Evolutionary conservation across 1,140 invertebrate species (phyloP), one percentile per base, ranked within the genome.

Genomic region (Hycleus phaleratus): DNA sequence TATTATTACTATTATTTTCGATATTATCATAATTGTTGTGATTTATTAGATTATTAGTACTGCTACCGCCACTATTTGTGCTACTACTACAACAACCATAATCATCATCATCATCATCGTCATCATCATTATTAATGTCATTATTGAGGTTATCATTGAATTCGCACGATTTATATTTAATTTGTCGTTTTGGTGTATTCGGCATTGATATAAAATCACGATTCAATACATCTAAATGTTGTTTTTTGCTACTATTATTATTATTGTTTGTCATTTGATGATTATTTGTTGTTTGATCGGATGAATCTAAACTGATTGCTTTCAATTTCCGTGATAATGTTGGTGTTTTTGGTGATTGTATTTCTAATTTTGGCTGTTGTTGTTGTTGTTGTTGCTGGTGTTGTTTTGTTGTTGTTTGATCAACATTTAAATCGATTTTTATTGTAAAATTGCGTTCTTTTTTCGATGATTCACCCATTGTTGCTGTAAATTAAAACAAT

Each of bases 301-400:
- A 46, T 74, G 70, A 72, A 63, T 74, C 73, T 38, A 74, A 58
- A 55, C 71, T 73, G n/a, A 72, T 69, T 10, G 73, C 73, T 60
- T 74, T 74, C 32, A 73, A 54, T 66, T 73, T 73, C 24, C 71
- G 59, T 2, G 70, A 73, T 12, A 74, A 58, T 1, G 73, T 73
- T 38, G 73, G 72, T 12, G 72, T 74, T 62, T 74, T 73, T 6
- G 72, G 72, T 7, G 67, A 69, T 52, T 74, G 69, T 38, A 73
- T 67, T n/a, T 71, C 66, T 48, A 73, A 60, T 24, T 67, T 63
- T n/a, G 71, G 71, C 43, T 71, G 69, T 32, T 32, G 32, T 32
- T 4, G 32, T 32, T 5, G 12, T 46, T 12, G 46, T 39, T 11
- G 6, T 45, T 18, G 24, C 38, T 11, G 25, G 32, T 9, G 25